A percentile compares a stretch with the other conserved stretches of the same genome.
Evolutionary conservation across 1,140 invertebrate genomes (phyloP).

Genomic region (Neodiprion lecontei): DNA sequence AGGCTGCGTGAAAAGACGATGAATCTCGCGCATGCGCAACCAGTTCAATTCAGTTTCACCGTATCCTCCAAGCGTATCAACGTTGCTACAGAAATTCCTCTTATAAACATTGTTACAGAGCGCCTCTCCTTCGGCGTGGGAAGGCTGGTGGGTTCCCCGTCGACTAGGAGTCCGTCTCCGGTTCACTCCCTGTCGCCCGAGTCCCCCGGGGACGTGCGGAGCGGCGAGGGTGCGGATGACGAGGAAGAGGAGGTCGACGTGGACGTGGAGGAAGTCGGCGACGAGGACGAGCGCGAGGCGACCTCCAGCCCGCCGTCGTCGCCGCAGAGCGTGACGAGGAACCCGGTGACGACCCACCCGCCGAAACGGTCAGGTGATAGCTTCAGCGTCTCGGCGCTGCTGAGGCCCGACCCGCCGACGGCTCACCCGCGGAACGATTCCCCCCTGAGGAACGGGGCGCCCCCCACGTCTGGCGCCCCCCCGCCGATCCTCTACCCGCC

Average conservation of each 20-base stretch:
- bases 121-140: slow-evolving; percentile 58
- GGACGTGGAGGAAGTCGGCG: slow-evolving; percentile 58
- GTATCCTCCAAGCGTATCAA: too few species aligned
- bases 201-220: slow-evolving; percentile 51
- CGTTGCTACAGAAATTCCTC: too few species aligned
- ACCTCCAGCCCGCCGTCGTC: slow-evolving; percentile 52
- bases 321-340: slow-evolving; percentile 30
- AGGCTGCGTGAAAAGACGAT: too few species aligned
- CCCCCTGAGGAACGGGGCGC: slow-evolving; percentile 34
- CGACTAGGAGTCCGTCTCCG: slow-evolving; percentile 55
- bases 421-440: slow-evolving; percentile 61
- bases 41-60: too few species aligned
- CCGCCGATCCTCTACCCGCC: slow-evolving; percentile 68
- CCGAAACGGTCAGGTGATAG: slow-evolving; percentile 73
- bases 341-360: slow-evolving; percentile 50
- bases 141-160: slow-evolving; percentile 55
- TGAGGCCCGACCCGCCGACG: slow-evolving; percentile 76
- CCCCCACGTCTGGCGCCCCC: slow-evolving; percentile 36
- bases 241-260: slow-evolving; percentile 47
- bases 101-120: slow-evolving; percentile 36
- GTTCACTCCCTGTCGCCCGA: slow-evolving; percentile 51
- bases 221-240: slow-evolving; percentile 54
- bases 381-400: slow-evolving; percentile 79
- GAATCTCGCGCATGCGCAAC: too few species aligned
- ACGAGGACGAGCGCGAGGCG: slow-evolving; percentile 56